These are phyloP conservation scores for Harpalus rubripes DNA, from an alignment of 2,888 invertebrate genomes.

Conservation along the genomic window DNA sequence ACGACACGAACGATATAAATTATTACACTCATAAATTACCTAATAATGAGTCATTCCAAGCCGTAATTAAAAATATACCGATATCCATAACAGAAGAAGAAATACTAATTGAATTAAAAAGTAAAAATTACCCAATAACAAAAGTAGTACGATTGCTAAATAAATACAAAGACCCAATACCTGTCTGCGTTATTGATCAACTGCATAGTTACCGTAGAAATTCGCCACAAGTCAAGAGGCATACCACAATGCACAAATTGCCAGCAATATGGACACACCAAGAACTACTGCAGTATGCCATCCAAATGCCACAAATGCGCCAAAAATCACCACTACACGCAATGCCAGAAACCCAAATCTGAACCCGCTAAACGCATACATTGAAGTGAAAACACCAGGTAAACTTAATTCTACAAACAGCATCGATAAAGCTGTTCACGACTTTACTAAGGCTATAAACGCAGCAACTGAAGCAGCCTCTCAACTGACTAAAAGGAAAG, in stretches of 20 bases:
- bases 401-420: too few species aligned
- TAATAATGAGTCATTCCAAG: not conserved
- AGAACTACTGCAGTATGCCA: constrained; percentile 54
- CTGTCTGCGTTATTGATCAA: constrained; percentile 47
- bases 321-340: too few species aligned
- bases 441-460: not conserved
- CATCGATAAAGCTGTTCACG: too few species aligned
- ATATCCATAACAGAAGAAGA: constrained; percentile 13
- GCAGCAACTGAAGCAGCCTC: not conserved
- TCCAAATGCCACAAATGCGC: constrained; percentile 34
- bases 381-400: too few species aligned
- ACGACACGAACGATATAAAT: too few species aligned
- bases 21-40: too few species aligned
- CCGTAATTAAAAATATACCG: not conserved
- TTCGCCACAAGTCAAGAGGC: constrained; percentile 32
- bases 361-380: too few species aligned
- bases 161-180: constrained; percentile 44
- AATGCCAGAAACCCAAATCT: too few species aligned
- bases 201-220: constrained; percentile 21
- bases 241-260: constrained; percentile 64
- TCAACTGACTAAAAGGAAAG: not conserved
- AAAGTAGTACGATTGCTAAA: constrained; percentile 23
- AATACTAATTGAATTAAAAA: not conserved
- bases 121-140: not conserved
- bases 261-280: constrained; percentile 43